Percentiles rank a stretch among this genome's conserved stretches.
phyloP scores from a whole-genome alignment of 1,140 invertebrate genomes.

The Saxidomus purpurata region DNA sequence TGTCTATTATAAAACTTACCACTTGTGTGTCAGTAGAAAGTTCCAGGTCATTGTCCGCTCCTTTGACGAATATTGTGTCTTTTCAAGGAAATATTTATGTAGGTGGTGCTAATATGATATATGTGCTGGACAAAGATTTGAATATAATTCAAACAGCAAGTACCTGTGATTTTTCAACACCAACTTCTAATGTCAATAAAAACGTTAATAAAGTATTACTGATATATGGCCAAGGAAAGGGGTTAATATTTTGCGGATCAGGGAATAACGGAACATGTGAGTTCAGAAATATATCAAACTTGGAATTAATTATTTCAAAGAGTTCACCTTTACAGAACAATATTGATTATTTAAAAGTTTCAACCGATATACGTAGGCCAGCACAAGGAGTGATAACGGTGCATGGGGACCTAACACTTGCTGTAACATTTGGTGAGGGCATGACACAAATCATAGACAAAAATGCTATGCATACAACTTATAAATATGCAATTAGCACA shows the following conservation, averaged over 20 bases:
- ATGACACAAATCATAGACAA: background rate
- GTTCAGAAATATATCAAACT: background rate
- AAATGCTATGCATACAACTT: background rate
- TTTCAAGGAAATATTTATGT: background rate
- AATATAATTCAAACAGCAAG: background rate
- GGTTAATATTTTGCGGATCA: background rate
- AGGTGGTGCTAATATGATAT: constrained; percentile 10
- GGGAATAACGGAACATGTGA: constrained; percentile 21
- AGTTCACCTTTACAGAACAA: background rate
- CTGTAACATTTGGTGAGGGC: constrained; percentile 16
- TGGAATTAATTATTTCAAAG: background rate
- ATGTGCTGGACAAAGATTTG: constrained; percentile 10
- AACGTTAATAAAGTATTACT: constrained; percentile 35
- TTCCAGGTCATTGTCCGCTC: background rate
- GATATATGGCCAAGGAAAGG: background rate
- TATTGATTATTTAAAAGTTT: background rate
- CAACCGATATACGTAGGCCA: background rate
- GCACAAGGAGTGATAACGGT: background rate
- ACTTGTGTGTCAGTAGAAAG: too few species aligned
- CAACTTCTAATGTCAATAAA: background rate
- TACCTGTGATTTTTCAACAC: background rate
- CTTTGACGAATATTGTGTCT: background rate
- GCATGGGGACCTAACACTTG: background rate
- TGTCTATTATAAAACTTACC: too few species aligned
- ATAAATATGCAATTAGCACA: constrained; percentile 34